phyloP scores from a whole-genome alignment of 2,888 invertebrate genomes.

The Yponomeuta evonymella region DNA sequence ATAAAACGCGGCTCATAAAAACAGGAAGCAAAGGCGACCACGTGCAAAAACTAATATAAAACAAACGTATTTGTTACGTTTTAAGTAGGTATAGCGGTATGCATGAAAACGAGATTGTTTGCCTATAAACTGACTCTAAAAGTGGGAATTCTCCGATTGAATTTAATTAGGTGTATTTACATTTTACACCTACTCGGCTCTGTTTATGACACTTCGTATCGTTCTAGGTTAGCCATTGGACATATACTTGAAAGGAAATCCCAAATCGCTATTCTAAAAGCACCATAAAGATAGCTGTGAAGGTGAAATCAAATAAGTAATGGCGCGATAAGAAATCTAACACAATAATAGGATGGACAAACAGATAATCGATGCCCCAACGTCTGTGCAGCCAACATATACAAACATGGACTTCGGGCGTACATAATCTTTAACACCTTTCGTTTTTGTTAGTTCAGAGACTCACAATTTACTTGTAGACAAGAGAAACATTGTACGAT shows the following conservation, averaged over 20 bases:
- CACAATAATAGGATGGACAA: constrained; percentile 36
- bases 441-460: constrained; percentile 29
- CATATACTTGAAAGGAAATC: background rate
- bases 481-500: background rate
- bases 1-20: background rate
- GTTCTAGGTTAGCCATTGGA: background rate
- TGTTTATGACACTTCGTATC: background rate
- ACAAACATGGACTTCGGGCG: constrained; percentile 28
- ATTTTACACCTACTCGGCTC: background rate
- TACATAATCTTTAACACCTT: constrained; percentile 30
- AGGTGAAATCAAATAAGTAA: constrained; percentile 22
- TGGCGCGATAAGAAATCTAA: constrained; percentile 33
- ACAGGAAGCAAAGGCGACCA: background rate
- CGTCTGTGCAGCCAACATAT: constrained; percentile 37
- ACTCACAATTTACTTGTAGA: constrained; percentile 14
- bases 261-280: background rate
- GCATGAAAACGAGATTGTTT: background rate
- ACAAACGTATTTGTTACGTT: background rate
- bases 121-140: background rate
- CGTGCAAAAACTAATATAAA: background rate
- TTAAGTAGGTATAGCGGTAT: background rate
- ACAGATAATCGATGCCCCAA: constrained; percentile 42
- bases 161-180: background rate
- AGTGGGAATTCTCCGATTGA: background rate
- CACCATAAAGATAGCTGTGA: background rate